Conservation (phyloP, 2,888 invertebrate genomes). For the Torymus texanus region DNA sequence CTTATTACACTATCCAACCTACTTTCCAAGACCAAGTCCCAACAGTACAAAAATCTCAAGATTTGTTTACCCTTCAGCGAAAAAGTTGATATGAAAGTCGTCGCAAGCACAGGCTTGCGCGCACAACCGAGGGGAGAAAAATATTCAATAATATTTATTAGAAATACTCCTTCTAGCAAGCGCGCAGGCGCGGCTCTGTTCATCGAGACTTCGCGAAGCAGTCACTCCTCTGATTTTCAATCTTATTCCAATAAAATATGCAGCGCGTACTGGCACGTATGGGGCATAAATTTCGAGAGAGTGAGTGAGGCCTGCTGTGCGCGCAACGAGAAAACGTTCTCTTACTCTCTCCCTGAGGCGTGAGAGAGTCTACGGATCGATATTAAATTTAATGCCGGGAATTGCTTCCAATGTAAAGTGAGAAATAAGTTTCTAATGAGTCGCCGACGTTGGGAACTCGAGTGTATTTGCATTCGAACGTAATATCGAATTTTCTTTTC, state of each 20-base stretch:
- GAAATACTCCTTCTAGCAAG: neutral
- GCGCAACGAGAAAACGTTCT: too few species aligned
- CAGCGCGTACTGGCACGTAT: constrained; percentile 25
- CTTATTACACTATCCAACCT: too few species aligned
- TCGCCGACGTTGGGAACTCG: neutral
- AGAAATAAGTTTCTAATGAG: neutral
- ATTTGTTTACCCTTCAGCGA: too few species aligned
- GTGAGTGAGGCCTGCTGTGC: neutral
- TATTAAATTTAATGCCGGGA: constrained; percentile 10
- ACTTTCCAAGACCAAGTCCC: too few species aligned
- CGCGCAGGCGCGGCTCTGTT: neutral
- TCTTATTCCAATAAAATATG: constrained; percentile 41
- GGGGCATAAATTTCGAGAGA: constrained; percentile 32
- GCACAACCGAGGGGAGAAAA: neutral
- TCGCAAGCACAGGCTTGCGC: too few species aligned
- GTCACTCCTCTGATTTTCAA: constrained; percentile 40
- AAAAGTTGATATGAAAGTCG: too few species aligned
- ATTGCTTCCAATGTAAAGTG: neutral
- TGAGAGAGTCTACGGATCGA: neutral
- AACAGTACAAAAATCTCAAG: too few species aligned
- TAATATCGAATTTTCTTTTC: too few species aligned
- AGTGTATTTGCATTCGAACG: neutral
- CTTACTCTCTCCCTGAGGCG: too few species aligned
- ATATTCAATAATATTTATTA: constrained; percentile 13
- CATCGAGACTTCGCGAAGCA: constrained; percentile 13